A percentile compares a stretch with the other conserved stretches of the same genome.
Conservation (phyloP, 2,797 vertebrate species). For the Cryptoblepharus egeriae region DNA sequence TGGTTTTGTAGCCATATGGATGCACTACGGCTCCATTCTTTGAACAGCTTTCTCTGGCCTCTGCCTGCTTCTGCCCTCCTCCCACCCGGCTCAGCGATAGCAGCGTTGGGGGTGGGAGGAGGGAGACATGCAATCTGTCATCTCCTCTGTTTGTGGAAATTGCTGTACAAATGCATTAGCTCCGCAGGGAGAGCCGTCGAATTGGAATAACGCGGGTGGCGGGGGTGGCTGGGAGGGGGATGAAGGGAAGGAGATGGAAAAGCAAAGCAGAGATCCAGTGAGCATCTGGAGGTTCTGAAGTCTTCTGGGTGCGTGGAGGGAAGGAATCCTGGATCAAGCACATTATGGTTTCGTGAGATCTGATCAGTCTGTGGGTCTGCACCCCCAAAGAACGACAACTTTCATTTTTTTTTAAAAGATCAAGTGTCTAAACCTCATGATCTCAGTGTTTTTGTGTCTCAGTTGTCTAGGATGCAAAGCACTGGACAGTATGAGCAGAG, state of each 20-base stretch:
- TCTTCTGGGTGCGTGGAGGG: too few relatives aligned
- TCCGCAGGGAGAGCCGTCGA: conserved; percentile 48
- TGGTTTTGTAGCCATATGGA: too few relatives aligned
- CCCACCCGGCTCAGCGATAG: too few relatives aligned
- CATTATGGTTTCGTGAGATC: too few relatives aligned
- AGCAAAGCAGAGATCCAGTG: not conserved
- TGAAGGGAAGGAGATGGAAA: too few relatives aligned
- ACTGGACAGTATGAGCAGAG: not conserved
- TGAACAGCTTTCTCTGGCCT: too few relatives aligned
- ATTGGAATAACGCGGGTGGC: conserved; percentile 3
- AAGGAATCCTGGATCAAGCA: not conserved
- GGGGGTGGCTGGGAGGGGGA: not conserved
- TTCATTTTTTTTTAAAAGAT: not conserved
- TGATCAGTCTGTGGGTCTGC: too few relatives aligned
- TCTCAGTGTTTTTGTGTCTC: too few relatives aligned
- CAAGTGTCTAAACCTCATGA: not conserved
- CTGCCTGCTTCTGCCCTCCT: too few relatives aligned
- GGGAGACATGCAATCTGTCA: conserved; percentile 53
- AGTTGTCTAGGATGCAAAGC: not conserved
- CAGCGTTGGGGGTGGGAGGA: not conserved
- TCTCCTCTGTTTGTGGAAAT: conserved; percentile 56
- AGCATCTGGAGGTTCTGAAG: not conserved
- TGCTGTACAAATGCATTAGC: conserved; percentile 66
- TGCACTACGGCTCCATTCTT: too few relatives aligned
- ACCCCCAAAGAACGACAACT: not conserved